Conservation (phyloP, 1,140 invertebrate genomes). For the Euura saliciscinereae region DNA sequence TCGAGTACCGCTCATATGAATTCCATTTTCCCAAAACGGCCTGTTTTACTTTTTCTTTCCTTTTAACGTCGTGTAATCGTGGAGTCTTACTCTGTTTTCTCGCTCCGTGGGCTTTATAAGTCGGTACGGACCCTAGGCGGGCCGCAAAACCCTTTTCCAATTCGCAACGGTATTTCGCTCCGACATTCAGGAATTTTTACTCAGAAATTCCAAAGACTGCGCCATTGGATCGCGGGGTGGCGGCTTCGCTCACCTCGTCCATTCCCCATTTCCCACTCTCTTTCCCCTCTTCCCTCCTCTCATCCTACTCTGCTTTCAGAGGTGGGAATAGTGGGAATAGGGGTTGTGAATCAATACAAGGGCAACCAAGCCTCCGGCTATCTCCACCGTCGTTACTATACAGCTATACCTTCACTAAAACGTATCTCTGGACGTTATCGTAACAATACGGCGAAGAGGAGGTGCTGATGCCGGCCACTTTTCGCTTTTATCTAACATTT, state of each 20-base stretch:
- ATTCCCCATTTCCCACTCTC: conserved; percentile 13
- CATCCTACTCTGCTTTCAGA: conserved; percentile 28
- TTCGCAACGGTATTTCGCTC: not conserved
- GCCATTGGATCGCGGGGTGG: conserved; percentile 18
- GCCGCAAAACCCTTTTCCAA: conserved; percentile 6
- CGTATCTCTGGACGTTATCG: too few species aligned
- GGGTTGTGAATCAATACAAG: conserved; percentile 54
- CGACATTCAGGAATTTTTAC: conserved; percentile 8
- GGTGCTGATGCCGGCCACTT: too few species aligned
- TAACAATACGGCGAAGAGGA: too few species aligned
- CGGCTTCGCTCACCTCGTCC: conserved; percentile 2
- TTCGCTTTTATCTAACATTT: too few species aligned
- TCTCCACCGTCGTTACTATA: not conserved
- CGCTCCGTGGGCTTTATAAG: not conserved
- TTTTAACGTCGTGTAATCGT: not conserved
- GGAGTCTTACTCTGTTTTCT: not conserved
- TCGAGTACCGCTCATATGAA: not conserved
- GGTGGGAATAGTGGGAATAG: conserved; percentile 42
- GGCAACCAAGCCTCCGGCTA: conserved; percentile 37
- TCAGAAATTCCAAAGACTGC: conserved; percentile 10
- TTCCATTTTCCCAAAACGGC: not conserved
- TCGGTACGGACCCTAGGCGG: not conserved
- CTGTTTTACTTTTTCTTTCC: not conserved
- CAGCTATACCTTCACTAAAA: not conserved
- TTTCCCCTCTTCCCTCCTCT: conserved; percentile 8